Evolutionary conservation across 2,113 vertebrate genomes (phyloP), one percentile per base, ranked within the genome.

Genomic region (Petromus typicus): DNA sequence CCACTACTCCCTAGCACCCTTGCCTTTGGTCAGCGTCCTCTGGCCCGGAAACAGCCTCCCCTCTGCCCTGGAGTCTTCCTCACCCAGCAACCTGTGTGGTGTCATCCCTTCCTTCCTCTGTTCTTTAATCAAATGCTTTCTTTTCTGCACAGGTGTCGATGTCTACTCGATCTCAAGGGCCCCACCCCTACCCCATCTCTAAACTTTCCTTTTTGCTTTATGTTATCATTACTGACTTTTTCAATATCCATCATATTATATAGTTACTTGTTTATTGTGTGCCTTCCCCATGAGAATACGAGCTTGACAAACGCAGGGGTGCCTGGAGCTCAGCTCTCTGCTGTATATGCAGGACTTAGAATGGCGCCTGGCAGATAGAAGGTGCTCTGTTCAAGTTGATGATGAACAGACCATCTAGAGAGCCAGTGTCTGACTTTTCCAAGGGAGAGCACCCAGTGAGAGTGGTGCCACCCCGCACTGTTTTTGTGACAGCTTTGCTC

Each of bases 161-260:
- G 34, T 71, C 27, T 27, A 20, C 32, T 3, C 34, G 27, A 11
- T 78, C 82, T n/a, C 59, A 54, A 7, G 54, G 27, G 37, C 16
- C 7, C 5, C 40, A 11, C 0, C 22, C 3, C 4, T 13, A 3
- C 4, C 22, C 43, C 48, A 3, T 14, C 64, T 75, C 75, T 43
- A 40, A 16, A 18, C 5, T 86, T 51, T 37, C 11, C 2, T 18
- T 2, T 86, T 51, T 64, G 54, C 73, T 48, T 63, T 86, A 17
- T 56, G 89, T 94, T 34, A 66, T 95, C 71, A 88, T 54, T 48
- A 76, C 2, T 81, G 59, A 48, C 4, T 45, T 80, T 95, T 88
- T 45, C 30, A 51, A 37, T 30, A 63, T n/a, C 54, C 7, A 3
- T 45, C 18, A 48, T 82, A 40, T 30, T 64, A 61, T 25, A 51